phyloP scores from a whole-genome alignment of 2,888 invertebrate genomes.

The Sabatieria punctata region DNA sequence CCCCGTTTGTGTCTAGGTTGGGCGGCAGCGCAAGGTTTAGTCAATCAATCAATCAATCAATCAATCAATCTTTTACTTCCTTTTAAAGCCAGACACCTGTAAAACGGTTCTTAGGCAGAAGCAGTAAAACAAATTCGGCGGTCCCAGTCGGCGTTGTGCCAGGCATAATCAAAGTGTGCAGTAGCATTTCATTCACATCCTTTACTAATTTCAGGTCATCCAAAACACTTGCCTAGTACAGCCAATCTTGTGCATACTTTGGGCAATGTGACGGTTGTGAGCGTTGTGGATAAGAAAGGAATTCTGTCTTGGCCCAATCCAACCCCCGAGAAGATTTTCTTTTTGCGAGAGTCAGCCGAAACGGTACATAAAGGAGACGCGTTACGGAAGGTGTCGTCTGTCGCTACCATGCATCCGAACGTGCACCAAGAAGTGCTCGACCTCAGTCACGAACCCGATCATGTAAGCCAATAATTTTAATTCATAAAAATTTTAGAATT shows the following conservation, averaged over 20 bases:
- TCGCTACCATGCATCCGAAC: conserved; percentile 4
- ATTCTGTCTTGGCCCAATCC: conserved; percentile 97
- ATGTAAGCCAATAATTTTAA: too few relatives aligned
- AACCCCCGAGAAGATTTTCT: conserved; percentile 65
- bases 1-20: too few relatives aligned
- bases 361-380: background rate
- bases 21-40: too few relatives aligned
- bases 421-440: conserved; percentile 80
- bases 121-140: too few relatives aligned
- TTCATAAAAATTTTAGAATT: too few relatives aligned
- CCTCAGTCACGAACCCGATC: conserved; percentile 64
- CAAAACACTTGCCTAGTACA: conserved; percentile 59
- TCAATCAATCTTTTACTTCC: too few relatives aligned
- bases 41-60: too few relatives aligned
- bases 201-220: conserved; percentile 50
- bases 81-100: too few relatives aligned
- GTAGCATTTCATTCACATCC: too few relatives aligned
- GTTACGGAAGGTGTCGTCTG: background rate
- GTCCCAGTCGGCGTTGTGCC: too few relatives aligned
- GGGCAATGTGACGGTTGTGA: conserved; percentile 50
- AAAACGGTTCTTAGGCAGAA: too few relatives aligned
- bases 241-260: conserved; percentile 78
- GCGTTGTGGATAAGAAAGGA: conserved; percentile 93
- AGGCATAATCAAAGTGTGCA: too few relatives aligned
- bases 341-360: background rate